Base-by-base conservation (phyloP, 2,888 invertebrate genomes). In the Poecilobothrus nobilitatus region DNA sequence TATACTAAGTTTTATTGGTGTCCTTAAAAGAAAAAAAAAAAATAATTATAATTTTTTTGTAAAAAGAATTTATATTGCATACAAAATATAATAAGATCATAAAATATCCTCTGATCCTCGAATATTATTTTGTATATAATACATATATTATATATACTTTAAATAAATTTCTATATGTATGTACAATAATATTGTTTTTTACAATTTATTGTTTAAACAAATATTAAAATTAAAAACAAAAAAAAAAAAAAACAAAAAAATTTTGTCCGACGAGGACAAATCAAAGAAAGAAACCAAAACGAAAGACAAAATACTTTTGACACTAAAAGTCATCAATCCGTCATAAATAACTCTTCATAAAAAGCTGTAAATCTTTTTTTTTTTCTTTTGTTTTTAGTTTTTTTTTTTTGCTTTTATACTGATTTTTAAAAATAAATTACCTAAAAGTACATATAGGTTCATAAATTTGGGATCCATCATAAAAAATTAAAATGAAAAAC, bases 261-360 rank as follows among this genome's bases (percentile, higher is more conserved):
- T 53, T 15, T n/a, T 1, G 9, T 27, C 27, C 27, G 41, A 41
- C 15, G 15, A 41, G 15, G 41, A 41, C 41, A 41, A 41, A 41
- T 37, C 37, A 10, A 37, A 37, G 9, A 37, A 37, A 3, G 2
- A 37, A 37, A 37, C 12, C 10, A 12, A 37, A 37, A 8, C 8
- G 12, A 37, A 37, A 37, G 37, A 37, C 37, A 37, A 37, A 8
- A 8, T 5, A 37, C 1, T 37, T 37, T 10, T 10, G n/a, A 18
- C 18, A 53, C 53, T 53, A 53, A 53, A 18, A 53, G 15, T 53
- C 18, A 53, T 53, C 53, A 53, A 53, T 53, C 53, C 53, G 53
- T 53, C 53, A 53, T 53, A 53, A 53, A 53, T 15, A 53, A 53
- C 53, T 53, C n/a, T 53, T 53, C 53, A 53, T 53, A 53, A 53